Evolutionary conservation across 2,888 invertebrate species (phyloP).

Genomic region (Cantharis rustica): DNA sequence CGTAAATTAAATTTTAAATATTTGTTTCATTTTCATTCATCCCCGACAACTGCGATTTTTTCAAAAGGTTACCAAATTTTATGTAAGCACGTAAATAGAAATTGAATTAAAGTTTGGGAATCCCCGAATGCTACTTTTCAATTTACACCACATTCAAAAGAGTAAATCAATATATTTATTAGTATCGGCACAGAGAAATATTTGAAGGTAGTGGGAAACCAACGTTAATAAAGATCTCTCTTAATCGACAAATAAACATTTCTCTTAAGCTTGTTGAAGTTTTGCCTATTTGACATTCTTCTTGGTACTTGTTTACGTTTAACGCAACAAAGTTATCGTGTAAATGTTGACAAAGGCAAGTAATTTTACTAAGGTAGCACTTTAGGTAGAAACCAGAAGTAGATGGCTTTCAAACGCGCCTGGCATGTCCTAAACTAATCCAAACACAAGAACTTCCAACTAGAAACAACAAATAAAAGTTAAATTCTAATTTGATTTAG

Average conservation of each 20-base stretch:
- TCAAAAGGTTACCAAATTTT: too few relatives aligned
- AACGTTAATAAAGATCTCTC: too few relatives aligned
- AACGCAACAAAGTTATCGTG: neutral
- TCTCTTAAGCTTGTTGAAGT: neutral
- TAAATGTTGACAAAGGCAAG: constrained; percentile 13
- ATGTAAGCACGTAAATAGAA: too few relatives aligned
- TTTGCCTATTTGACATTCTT: neutral
- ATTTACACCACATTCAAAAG: too few relatives aligned
- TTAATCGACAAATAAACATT: neutral
- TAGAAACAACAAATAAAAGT: constrained; percentile 5
- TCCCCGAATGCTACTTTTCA: too few relatives aligned
- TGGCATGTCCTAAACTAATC: constrained; percentile 26
- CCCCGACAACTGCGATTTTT: neutral
- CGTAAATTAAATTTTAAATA: constrained; percentile 4
- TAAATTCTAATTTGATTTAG: neutral
- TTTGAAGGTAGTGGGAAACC: too few relatives aligned
- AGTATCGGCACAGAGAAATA: too few relatives aligned
- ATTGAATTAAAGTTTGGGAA: too few relatives aligned
- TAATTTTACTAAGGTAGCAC: constrained; percentile 27
- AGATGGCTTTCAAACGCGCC: constrained; percentile 24
- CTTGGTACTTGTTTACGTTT: neutral
- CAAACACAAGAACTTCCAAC: constrained; percentile 22
- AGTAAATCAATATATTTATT: too few relatives aligned
- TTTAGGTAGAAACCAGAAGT: constrained; percentile 26
- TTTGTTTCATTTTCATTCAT: neutral